Evolutionary conservation across 1,140 invertebrate genomes (phyloP).

Genomic region (Melanaphis sacchari): DNA sequence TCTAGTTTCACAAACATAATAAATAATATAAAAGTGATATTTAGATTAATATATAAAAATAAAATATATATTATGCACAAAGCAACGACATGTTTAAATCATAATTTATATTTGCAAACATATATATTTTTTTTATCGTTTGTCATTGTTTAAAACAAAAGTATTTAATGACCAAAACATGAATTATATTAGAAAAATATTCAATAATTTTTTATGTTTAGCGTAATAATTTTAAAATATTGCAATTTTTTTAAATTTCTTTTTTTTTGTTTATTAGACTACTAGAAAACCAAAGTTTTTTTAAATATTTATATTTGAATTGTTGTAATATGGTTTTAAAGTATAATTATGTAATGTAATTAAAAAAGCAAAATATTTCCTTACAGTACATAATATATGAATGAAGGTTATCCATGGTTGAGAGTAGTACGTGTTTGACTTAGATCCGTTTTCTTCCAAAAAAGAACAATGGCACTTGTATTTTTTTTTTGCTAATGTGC

Average conservation of each 20-base stretch:
- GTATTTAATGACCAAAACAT: not conserved
- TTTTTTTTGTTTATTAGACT: no score
- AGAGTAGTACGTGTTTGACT: not conserved
- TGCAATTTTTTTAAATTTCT: not conserved
- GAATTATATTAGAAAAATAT: not conserved
- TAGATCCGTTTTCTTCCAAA: not conserved
- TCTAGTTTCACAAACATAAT: not conserved
- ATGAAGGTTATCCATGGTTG: slow-evolving; percentile 30
- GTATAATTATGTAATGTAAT: not conserved
- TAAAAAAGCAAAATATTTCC: not conserved
- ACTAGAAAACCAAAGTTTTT: not conserved
- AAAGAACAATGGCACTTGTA: not conserved
- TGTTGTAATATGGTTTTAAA: not conserved
- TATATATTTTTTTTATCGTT: no score
- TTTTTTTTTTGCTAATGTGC: not conserved
- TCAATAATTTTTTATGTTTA: not conserved
- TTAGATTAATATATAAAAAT: not conserved
- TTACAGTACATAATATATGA: slow-evolving; percentile 49
- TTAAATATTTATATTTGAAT: not conserved
- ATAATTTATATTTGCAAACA: no score
- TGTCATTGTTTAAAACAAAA: no score
- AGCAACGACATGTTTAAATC: not conserved
- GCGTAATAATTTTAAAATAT: not conserved
- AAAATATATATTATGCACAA: not conserved
- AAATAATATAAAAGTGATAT: not conserved